Base-by-base conservation (phyloP, 2,797 vertebrate genomes). In the Trematomus bernacchii region DNA sequence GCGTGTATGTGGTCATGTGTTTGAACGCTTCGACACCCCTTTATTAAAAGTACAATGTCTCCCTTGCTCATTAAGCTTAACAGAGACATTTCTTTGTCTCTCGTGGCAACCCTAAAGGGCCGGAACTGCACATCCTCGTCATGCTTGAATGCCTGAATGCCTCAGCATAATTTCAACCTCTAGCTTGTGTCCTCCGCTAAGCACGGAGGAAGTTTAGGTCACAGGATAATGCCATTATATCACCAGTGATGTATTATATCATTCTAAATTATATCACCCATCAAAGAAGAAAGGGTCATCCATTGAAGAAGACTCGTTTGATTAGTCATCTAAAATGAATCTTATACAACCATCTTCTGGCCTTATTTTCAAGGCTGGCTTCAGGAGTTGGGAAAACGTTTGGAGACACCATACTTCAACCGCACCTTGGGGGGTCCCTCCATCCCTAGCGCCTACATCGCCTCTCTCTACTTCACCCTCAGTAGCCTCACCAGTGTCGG, bases 381-480 rank as follows among this genome's bases (percentile, higher is more conserved):
- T 72, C 96, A 98, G 3, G 97, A 99, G 89, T 77, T 99, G 90
- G 97, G 97, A 44, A 99, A 97, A 93, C 94, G 98, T 54, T 94
- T 99, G 81, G 97, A 99, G 84, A 95, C 94, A 14, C 97, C 98
- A 2, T 98, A 96, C 82, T 90, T 96, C 83, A 99, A 99, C 77
- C 95, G 94, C 87, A 97, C 97, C 0, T 6, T 90, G 85, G 98
- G 97, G 64, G 98, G 97, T n/a, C 98, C 98, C 0, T 95, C 97
- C 19, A 86, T 97, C 80, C 96, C 96, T 44, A 99, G 97, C 2
- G 96, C 97, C 88, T 98, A 99, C 86, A 97, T 99, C 15, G 96
- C 97, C 7, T 97, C 98, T 0, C 97, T 99, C 77, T 99, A 99
- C 94, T 99, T 99, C 95, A 98, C 97, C 47, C 96, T 99, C 73